phyloP scores from a whole-genome alignment of 2,888 invertebrate genomes.

The Lordiphosa andalusiaca region DNA sequence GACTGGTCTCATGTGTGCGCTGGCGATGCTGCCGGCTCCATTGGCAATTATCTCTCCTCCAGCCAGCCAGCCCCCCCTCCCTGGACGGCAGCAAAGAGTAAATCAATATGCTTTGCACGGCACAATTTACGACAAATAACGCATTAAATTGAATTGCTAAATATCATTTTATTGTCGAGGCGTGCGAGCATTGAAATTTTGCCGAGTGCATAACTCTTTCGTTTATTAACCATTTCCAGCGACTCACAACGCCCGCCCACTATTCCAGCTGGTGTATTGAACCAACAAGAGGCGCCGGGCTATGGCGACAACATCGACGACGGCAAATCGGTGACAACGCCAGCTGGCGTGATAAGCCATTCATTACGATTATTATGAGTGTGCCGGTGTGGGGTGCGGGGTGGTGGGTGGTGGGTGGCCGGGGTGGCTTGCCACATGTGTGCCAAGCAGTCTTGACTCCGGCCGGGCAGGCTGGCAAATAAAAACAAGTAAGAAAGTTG shows the following conservation, averaged over 20 bases:
- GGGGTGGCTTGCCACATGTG: constrained; percentile 14
- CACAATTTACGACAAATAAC: constrained; percentile 61
- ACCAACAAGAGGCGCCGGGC: constrained; percentile 66
- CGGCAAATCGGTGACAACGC: constrained; percentile 70
- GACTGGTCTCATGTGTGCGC: constrained; percentile 39
- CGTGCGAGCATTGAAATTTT: constrained; percentile 37
- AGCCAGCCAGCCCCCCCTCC: too few species aligned
- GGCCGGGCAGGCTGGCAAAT: constrained; percentile 58
- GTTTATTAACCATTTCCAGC: constrained; percentile 69
- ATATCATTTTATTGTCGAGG: constrained; percentile 66
- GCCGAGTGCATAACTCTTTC: constrained; percentile 63
- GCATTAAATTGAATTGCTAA: constrained; percentile 73
- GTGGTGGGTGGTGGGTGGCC: neutral
- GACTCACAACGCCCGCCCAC: constrained; percentile 16
- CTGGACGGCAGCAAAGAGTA: constrained; percentile 29
- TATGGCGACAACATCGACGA: constrained; percentile 18
- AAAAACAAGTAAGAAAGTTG: constrained; percentile 26
- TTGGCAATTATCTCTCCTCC: constrained; percentile 65
- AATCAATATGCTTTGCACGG: constrained; percentile 63
- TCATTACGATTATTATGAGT: constrained; percentile 73
- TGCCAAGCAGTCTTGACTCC: constrained; percentile 35
- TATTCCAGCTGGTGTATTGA: constrained; percentile 43
- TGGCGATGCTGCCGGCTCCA: constrained; percentile 31
- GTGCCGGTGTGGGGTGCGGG: constrained; percentile 13
- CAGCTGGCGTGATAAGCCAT: constrained; percentile 76